Evolutionary conservation across 2,113 vertebrate genomes (phyloP).

Genomic region (Psephotus haematonotus): DNA sequence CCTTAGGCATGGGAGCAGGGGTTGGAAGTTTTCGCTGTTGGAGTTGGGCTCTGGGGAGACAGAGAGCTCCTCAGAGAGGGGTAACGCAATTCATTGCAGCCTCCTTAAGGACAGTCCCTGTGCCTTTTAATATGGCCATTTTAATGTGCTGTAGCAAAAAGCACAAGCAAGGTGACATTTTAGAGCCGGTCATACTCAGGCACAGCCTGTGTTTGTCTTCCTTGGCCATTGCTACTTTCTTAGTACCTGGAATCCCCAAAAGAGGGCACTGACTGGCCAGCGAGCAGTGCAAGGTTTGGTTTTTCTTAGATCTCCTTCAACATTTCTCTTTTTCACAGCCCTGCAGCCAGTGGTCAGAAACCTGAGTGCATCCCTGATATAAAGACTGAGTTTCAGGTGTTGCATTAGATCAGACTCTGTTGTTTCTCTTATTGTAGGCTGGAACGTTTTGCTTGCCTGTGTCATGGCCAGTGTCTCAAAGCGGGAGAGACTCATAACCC

Average conservation of each 20-base stretch:
- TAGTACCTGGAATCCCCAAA: background rate
- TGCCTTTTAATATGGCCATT: background rate
- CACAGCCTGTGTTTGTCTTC: background rate
- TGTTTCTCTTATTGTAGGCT: background rate
- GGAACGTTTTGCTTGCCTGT: background rate
- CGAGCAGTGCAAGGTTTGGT: background rate
- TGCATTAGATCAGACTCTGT: rapidly evolving
- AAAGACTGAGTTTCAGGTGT: background rate
- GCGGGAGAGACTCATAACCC: background rate
- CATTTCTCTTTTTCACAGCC: background rate
- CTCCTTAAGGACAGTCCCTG: rapidly evolving
- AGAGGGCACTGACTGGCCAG: background rate
- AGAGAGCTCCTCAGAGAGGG: background rate
- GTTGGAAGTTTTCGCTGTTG: background rate
- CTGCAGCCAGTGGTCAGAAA: background rate
- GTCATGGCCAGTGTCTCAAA: background rate
- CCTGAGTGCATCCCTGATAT: too few relatives aligned
- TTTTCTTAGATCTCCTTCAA: background rate
- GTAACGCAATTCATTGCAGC: background rate
- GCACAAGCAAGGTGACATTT: background rate
- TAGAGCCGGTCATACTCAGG: too few relatives aligned
- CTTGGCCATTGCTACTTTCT: rapidly evolving
- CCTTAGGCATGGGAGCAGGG: background rate
- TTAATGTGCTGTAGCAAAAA: background rate
- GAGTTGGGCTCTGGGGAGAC: background rate